phyloP scores from a whole-genome alignment of 2,797 vertebrate species.

The Gastrophryne carolinensis region DNA sequence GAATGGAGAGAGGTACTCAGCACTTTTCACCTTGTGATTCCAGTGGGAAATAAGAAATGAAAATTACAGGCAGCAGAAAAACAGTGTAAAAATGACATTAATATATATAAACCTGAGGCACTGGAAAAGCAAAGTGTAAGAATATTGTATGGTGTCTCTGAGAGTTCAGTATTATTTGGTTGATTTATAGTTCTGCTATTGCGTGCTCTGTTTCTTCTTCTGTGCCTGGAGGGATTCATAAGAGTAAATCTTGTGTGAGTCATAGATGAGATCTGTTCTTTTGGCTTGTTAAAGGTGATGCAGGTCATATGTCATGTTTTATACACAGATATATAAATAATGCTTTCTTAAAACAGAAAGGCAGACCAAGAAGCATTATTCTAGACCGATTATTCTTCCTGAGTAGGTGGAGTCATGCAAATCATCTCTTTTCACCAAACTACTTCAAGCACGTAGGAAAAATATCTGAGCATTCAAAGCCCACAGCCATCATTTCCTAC shows the following conservation, averaged over 20 bases:
- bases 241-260: conserved; percentile 39
- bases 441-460: too few species aligned
- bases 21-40: conserved; percentile 75
- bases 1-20: conserved; percentile 69
- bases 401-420: too few species aligned
- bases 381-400: too few species aligned
- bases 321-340: background rate
- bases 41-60: conserved; percentile 79
- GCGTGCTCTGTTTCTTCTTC: conserved; percentile 45
- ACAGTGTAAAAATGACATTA: conserved; percentile 74
- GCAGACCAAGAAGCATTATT: too few species aligned
- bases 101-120: conserved; percentile 74
- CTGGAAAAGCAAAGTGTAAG: conserved; percentile 66
- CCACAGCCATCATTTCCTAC: too few species aligned
- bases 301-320: background rate
- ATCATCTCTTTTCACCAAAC: too few species aligned
- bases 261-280: conserved; percentile 53
- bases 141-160: conserved; percentile 67
- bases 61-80: conserved; percentile 72
- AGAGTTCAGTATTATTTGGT: conserved; percentile 68
- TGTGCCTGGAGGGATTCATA: conserved; percentile 55
- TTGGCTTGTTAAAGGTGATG: conserved; percentile 52
- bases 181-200: conserved; percentile 68
- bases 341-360: too few species aligned
- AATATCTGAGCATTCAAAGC: too few species aligned